A percentile compares a stretch with the other conserved stretches of the same genome.
phyloP scores from a whole-genome alignment of 2,797 vertebrate genomes.

The Megaceryle alcyon region DNA sequence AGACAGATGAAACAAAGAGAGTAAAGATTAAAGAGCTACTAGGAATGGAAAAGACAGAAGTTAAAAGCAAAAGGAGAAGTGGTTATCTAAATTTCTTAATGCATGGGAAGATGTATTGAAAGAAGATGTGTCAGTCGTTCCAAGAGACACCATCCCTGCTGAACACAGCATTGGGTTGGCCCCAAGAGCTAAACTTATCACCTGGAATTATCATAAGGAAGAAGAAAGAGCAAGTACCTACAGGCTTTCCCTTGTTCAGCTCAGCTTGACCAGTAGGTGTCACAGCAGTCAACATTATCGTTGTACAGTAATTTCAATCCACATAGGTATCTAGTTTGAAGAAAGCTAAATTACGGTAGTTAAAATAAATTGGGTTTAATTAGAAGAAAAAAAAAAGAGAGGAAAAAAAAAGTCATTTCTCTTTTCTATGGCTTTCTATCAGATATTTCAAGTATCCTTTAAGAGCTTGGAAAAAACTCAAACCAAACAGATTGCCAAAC shows the following conservation, averaged over 20 bases:
- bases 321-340: not conserved
- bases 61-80: not conserved
- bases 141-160: not conserved
- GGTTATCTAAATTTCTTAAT: not conserved
- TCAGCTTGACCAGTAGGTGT: conserved; percentile 46
- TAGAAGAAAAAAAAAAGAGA: not conserved
- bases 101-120: not conserved
- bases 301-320: not conserved
- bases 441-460: conserved; percentile 31
- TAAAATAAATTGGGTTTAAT: conserved; percentile 11
- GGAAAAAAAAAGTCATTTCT: not conserved
- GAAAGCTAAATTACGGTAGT: not conserved
- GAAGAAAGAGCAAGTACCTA: not conserved
- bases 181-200: not conserved
- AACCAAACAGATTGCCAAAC: conserved; percentile 61
- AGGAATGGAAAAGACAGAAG: not conserved
- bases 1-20: conserved; percentile 30
- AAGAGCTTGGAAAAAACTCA: not conserved
- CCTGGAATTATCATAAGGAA: not conserved
- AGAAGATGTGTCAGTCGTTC: not conserved
- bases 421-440: conserved; percentile 15
- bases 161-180: not conserved
- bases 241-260: not conserved
- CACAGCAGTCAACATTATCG: conserved; percentile 31
- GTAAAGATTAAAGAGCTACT: conserved; percentile 51